These are phyloP conservation scores for Trididemnum nubilum DNA, from an alignment of 23 tunicate species.

Conservation along the genomic window DNA sequence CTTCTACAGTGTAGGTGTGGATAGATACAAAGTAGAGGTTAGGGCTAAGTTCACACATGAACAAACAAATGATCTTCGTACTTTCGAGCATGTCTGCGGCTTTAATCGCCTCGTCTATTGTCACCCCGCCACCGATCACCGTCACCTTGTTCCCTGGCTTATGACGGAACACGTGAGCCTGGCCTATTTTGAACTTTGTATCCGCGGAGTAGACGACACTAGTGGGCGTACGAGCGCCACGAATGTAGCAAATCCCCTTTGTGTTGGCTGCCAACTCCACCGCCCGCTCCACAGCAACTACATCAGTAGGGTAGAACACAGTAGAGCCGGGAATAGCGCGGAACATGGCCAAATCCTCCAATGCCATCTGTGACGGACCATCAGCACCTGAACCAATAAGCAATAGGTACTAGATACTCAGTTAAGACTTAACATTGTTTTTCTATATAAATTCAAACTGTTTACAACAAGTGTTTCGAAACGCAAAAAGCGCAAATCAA, in stretches of 20 bases:
- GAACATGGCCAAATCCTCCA: constrained; percentile 96
- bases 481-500: too few relatives aligned
- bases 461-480: too few relatives aligned
- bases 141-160: constrained; percentile 69
- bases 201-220: constrained; percentile 57
- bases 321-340: constrained; percentile 79
- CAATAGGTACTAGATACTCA: too few relatives aligned
- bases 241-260: constrained; percentile 84
- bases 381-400: constrained; percentile 76
- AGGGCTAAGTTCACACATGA: too few relatives aligned
- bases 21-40: too few relatives aligned
- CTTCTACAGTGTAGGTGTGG: too few relatives aligned
- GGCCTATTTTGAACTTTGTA: constrained; percentile 70
- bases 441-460: too few relatives aligned
- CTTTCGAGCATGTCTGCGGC: constrained; percentile 60
- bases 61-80: too few relatives aligned
- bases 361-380: constrained; percentile 99
- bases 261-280: constrained; percentile 97
- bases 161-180: constrained; percentile 56
- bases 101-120: constrained; percentile 80
- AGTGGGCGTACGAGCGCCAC: constrained; percentile 85
- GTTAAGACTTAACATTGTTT: too few relatives aligned
- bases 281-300: constrained; percentile 75
- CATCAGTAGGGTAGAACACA: constrained; percentile 95
- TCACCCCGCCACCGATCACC: constrained; percentile 88